Percentiles rank a stretch among this genome's conserved stretches.
phyloP scores from a whole-genome alignment of 1,140 invertebrate species.

The Pogonognathellus flavescens region DNA sequence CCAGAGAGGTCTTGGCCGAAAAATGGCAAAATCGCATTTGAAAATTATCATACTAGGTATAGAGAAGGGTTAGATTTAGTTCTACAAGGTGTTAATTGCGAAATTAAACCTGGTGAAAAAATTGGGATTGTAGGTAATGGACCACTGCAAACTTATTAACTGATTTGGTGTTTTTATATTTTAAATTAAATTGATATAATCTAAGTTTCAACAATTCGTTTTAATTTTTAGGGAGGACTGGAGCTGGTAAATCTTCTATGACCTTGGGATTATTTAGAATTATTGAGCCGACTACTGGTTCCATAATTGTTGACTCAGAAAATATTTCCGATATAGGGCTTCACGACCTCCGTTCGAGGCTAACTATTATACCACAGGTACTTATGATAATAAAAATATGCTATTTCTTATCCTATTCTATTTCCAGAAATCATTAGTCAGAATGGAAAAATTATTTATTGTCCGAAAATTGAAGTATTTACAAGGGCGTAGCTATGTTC shows the following conservation, averaged over 20 bases:
- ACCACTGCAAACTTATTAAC: no score
- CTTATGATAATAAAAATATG: no score
- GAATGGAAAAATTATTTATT: no score
- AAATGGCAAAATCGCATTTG: conserved; percentile 70
- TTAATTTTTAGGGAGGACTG: conserved; percentile 72
- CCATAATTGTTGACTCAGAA: conserved; percentile 72
- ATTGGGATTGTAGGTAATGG: conserved; percentile 76
- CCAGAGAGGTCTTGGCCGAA: conserved; percentile 67
- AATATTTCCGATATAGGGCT: conserved; percentile 72
- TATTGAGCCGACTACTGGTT: conserved; percentile 70
- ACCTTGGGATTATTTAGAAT: conserved; percentile 73
- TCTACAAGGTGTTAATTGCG: conserved; percentile 69
- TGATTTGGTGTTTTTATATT: no score
- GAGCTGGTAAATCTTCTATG: conserved; percentile 75
- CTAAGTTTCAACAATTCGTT: no score
- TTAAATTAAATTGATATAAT: no score
- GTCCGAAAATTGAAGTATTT: no score
- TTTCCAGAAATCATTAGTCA: no score
- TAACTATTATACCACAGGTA: conserved; percentile 80
- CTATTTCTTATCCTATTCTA: no score
- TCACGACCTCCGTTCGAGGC: conserved; percentile 70
- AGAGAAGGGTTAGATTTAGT: conserved; percentile 71
- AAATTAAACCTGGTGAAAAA: conserved; percentile 72
- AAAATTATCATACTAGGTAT: conserved; percentile 70
- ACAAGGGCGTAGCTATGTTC: no score